Evolutionary conservation across 2,113 vertebrate species (phyloP).

Genomic region (Protobothrops mucrosquamatus): DNA sequence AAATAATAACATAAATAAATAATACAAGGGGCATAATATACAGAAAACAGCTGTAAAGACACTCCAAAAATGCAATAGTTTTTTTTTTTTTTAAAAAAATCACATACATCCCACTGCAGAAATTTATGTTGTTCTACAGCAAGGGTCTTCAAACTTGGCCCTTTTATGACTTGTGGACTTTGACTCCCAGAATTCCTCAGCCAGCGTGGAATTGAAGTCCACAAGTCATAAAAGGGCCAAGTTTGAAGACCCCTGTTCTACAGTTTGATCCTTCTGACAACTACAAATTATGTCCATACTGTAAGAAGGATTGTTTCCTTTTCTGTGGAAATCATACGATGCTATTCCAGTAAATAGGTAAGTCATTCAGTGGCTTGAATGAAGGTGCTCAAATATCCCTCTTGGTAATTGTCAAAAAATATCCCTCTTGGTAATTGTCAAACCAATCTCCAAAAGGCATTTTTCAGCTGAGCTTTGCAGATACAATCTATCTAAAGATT

Average conservation of each 20-base stretch:
- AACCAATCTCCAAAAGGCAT: not conserved
- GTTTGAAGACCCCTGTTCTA: not conserved
- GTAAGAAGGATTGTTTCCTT: not conserved
- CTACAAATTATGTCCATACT: not conserved
- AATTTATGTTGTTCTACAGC: not conserved
- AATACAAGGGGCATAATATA: not conserved
- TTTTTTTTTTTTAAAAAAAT: not conserved
- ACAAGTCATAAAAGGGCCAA: no score
- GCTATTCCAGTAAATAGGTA: not conserved
- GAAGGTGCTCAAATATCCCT: not conserved
- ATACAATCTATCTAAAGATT: not conserved
- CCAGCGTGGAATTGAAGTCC: no score
- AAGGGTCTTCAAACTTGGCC: no score
- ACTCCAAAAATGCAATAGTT: not conserved
- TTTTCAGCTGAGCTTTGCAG: not conserved
- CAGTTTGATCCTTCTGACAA: not conserved
- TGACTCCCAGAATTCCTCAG: no score
- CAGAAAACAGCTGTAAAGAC: not conserved
- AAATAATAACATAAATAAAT: constrained; percentile 30
- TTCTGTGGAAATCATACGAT: not conserved
- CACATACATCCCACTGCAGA: not conserved
- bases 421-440: not conserved
- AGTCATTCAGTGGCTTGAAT: not conserved
- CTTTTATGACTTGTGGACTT: no score
- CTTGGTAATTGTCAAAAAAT: not conserved